Evolutionary conservation across 2,888 invertebrate species (phyloP).

Genomic region (Priocnemis perturbator): DNA sequence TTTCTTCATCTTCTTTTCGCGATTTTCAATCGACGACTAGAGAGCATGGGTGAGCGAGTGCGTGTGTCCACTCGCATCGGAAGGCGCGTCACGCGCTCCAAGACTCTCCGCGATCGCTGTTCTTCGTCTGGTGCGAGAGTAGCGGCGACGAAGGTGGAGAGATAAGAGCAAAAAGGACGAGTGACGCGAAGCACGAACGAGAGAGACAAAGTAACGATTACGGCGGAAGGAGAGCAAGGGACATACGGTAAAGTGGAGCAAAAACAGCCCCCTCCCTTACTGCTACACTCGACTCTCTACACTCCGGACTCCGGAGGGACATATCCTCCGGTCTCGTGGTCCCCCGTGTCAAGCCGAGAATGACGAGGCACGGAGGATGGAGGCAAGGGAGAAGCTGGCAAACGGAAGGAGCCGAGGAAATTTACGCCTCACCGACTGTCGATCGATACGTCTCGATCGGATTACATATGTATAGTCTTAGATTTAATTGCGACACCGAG

Average conservation of each 20-base stretch:
- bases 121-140: background rate
- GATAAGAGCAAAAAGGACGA: conserved; percentile 6
- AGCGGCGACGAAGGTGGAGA: background rate
- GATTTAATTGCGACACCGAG: conserved; percentile 32
- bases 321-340: conserved; percentile 24
- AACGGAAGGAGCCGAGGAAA: conserved; percentile 26
- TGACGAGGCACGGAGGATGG: background rate
- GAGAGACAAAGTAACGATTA: background rate
- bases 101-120: conserved; percentile 30
- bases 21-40: conserved; percentile 53
- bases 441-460: conserved; percentile 28
- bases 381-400: conserved; percentile 19
- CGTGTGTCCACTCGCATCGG: conserved; percentile 49
- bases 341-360: conserved; percentile 21
- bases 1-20: conserved; percentile 28
- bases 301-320: conserved; percentile 9
- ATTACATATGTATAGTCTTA: conserved; percentile 27
- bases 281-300: conserved; percentile 12
- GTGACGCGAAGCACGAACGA: background rate
- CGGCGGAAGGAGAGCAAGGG: conserved; percentile 11
- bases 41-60: conserved; percentile 15
- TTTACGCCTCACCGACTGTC: conserved; percentile 39
- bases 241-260: conserved; percentile 31
- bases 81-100: conserved; percentile 61
- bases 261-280: conserved; percentile 53